These are phyloP conservation scores for Cetonia aurata DNA, from an alignment of 2,888 invertebrate species.

Conservation along the genomic window DNA sequence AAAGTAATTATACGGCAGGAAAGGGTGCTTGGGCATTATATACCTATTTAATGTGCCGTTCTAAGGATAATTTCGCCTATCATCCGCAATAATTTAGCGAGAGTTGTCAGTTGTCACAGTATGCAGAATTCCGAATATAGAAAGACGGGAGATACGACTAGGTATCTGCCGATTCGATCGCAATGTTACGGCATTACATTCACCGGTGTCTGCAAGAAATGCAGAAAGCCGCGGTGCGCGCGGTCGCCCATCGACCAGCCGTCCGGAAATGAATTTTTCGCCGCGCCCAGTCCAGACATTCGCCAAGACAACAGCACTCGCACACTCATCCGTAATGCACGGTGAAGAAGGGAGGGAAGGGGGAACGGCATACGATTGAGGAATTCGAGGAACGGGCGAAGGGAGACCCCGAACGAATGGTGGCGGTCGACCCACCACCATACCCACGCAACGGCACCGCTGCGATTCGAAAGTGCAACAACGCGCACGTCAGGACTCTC, in stretches of 20 bases:
- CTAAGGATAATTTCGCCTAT: conserved; percentile 31
- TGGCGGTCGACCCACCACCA: conserved; percentile 4
- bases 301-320: conserved; percentile 19
- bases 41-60: not conserved
- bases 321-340: conserved; percentile 6
- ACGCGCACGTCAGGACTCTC: not conserved
- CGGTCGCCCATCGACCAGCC: conserved; percentile 10
- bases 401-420: conserved; percentile 3
- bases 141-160: conserved; percentile 13
- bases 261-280: conserved; percentile 39
- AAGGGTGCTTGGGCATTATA: no score
- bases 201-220: conserved; percentile 24
- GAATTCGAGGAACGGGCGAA: conserved; percentile 22
- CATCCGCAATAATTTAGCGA: conserved; percentile 30
- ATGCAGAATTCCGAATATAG: conserved; percentile 4
- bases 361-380: not conserved
- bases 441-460: conserved; percentile 19
- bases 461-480: conserved; percentile 32
- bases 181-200: conserved; percentile 10
- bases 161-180: conserved; percentile 14
- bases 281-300: conserved; percentile 38
- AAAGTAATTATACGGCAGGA: no score
- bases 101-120: conserved; percentile 30
- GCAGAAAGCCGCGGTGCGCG: conserved; percentile 20
- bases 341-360: not conserved